Conservation (phyloP, 2,113 vertebrate genomes). For the Amazona vittata region DNA sequence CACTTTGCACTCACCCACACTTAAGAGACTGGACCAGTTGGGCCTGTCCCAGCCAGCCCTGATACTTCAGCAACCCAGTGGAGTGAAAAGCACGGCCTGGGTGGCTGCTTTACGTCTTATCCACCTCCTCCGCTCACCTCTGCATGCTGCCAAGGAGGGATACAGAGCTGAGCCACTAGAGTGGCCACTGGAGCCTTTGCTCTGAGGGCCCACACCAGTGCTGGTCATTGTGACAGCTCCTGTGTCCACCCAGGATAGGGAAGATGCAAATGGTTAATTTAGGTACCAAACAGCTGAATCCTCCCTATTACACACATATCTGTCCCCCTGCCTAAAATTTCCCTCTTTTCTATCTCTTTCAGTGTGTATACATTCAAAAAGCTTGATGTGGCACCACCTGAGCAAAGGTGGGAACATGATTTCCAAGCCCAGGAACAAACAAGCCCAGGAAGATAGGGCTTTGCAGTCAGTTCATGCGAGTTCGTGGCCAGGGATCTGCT, state of each 20-base stretch:
- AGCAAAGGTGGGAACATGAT: neutral
- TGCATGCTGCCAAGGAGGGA: neutral
- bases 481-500: neutral
- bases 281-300: neutral
- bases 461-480: neutral
- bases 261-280: neutral
- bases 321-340: neutral
- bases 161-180: neutral
- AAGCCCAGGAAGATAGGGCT: neutral
- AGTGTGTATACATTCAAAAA: neutral
- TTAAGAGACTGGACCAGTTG: neutral
- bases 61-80: neutral
- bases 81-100: rapidly evolving
- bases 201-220: neutral
- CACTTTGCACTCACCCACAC: neutral
- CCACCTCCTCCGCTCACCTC: neutral
- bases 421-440: neutral
- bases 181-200: neutral
- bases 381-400: neutral
- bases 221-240: rapidly evolving
- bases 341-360: neutral
- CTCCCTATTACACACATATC: neutral
- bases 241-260: neutral
- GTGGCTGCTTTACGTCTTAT: neutral
- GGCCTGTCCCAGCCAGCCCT: neutral